These are phyloP conservation scores for Ganaspis sp. DNA, from an alignment of 1,140 invertebrate species.

Conservation along the genomic window DNA sequence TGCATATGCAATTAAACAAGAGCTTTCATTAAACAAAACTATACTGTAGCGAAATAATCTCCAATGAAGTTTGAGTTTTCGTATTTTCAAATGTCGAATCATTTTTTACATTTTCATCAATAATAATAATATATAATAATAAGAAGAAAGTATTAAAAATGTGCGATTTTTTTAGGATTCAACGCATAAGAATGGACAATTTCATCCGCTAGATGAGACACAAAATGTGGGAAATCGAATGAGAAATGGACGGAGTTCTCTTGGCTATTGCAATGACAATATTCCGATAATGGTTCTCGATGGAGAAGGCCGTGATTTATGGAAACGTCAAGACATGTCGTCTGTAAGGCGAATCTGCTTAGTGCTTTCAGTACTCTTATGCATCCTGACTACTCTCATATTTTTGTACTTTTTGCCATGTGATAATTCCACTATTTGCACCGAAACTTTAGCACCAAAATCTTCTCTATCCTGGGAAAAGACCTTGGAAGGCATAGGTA, in stretches of 20 bases:
- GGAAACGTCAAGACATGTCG: slow-evolving; percentile 80
- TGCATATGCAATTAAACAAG: too few relatives aligned
- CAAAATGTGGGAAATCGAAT: slow-evolving; percentile 62
- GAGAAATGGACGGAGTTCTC: slow-evolving; percentile 61
- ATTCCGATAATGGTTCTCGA: slow-evolving; percentile 79
- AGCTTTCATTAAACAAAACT: too few relatives aligned
- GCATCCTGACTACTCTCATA: slow-evolving; percentile 82
- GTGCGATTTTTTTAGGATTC: slow-evolving; percentile 53
- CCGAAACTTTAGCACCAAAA: slow-evolving; percentile 77
- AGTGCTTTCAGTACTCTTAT: slow-evolving; percentile 82
- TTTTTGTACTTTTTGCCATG: slow-evolving; percentile 88
- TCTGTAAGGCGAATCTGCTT: slow-evolving; percentile 81
- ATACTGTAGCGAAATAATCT: too few relatives aligned
- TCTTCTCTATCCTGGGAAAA: slow-evolving; percentile 81
- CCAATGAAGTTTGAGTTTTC: too few relatives aligned
- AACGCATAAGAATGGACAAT: slow-evolving; percentile 63
- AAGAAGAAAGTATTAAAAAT: too few relatives aligned
- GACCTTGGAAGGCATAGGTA: slow-evolving; percentile 82
- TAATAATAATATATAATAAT: too few relatives aligned
- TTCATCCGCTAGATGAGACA: slow-evolving; percentile 69
- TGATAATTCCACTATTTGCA: slow-evolving; percentile 80
- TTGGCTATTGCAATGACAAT: slow-evolving; percentile 75
- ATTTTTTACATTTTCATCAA: too few relatives aligned
- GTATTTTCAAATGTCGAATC: too few relatives aligned
- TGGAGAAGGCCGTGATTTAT: slow-evolving; percentile 77